These are phyloP conservation scores for Trichogramma evanescens DNA, from an alignment of 2,888 invertebrate genomes.

Conservation along the genomic window DNA sequence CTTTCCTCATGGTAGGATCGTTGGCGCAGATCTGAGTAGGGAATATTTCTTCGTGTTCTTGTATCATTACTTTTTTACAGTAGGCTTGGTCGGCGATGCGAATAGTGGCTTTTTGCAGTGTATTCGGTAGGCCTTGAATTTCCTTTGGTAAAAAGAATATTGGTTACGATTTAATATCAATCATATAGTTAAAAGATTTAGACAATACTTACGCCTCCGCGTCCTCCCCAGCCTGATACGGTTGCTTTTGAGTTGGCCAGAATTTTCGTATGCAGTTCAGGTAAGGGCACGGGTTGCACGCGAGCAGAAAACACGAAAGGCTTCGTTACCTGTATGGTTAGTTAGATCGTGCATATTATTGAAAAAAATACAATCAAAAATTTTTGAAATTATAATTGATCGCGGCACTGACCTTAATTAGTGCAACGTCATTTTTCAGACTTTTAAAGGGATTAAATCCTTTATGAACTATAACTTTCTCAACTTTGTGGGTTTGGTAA, in stretches of 20 bases:
- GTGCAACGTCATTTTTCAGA: constrained; percentile 33
- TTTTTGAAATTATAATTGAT: no score
- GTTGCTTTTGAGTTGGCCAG: neutral
- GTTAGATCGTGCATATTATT: neutral
- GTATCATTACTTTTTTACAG: constrained; percentile 2
- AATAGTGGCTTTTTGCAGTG: constrained; percentile 11
- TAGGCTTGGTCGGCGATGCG: constrained; percentile 11
- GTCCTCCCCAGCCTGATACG: constrained; percentile 16
- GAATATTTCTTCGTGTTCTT: neutral
- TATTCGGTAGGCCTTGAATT: neutral
- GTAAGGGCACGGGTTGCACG: constrained; percentile 9
- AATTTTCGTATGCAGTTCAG: constrained; percentile 2
- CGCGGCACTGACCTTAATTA: constrained; percentile 27
- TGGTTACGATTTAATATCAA: neutral
- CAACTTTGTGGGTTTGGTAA: constrained; percentile 6
- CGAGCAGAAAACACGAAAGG: neutral
- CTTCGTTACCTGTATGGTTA: neutral
- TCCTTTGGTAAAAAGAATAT: neutral
- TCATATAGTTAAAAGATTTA: neutral
- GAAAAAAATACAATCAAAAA: neutral
- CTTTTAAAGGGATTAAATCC: constrained; percentile 18
- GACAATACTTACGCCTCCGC: constrained; percentile 1
- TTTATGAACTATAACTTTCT: constrained; percentile 23
- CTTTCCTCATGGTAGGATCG: constrained; percentile 10
- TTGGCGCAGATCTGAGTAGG: constrained; percentile 16